Evolutionary conservation across 2,888 invertebrate genomes (phyloP), one percentile per base, ranked within the genome.

Genomic region (Melinaea marsaeus): DNA sequence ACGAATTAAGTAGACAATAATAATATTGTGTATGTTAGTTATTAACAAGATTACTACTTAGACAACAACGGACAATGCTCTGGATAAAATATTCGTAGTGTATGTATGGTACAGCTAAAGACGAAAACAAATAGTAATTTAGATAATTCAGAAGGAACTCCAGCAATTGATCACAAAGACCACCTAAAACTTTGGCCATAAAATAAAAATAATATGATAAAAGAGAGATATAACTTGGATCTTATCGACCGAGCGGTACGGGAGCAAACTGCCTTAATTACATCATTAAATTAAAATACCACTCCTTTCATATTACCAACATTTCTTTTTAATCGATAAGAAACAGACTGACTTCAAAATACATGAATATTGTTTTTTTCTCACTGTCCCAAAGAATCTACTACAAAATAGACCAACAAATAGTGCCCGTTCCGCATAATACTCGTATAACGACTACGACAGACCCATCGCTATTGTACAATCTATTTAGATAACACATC

Each of bases 401-500:
- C 22, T 22, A 22, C 22, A 22, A 22, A 22, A 22, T 22, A 22
- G 22, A 22, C 22, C 22, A n/a, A 46, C 46, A 46, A 46, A 46
- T 46, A 46, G 22, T 46, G 11, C 4, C 2, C 11, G 46, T 13
- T 22, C 22, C 13, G n/a, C 46, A 46, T 46, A n/a, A n/a, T 46
- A 46, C n/a, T 11, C 46, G n/a, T 46, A n/a, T 32, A 1, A 11
- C 51, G 32, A 22, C 32, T 51, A 22, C 51, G 11, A 11, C 32
- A 69, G 60, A 60, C 64, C 65, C 71, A 69, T 71, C 71, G 66
- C 59, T 69, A 75, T 74, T 74, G 75, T 66, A 83, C 76, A 74
- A 78, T 72, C 78, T 77, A 79, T 84, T 83, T 78, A 80, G 80
- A 83, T 79, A 81, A 77, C 75, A 72, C 72, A 75, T 74, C 74